A percentile compares a stretch with the other conserved stretches of the same genome.
Evolutionary conservation across 2,113 vertebrate species (phyloP).

Genomic region (Craseonycteris thonglongyai): DNA sequence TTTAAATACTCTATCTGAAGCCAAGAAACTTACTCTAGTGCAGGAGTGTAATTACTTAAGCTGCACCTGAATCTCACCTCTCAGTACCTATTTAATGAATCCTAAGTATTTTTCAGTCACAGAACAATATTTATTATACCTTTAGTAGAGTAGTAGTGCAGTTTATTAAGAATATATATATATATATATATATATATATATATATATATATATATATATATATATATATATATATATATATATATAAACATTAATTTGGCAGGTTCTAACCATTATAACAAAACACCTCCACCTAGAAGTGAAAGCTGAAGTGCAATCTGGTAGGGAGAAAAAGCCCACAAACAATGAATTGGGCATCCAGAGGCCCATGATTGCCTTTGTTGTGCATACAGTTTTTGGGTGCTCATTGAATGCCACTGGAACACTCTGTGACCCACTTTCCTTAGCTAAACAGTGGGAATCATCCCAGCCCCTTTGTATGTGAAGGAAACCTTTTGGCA

Average conservation of each 20-base stretch:
- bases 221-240: not conserved
- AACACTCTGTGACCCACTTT: conserved; percentile 1
- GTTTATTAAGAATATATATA: conserved; percentile 32
- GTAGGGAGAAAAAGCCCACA: not conserved
- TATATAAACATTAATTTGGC: not conserved
- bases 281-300: conserved; percentile 43
- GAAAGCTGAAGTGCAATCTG: not conserved
- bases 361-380: not conserved
- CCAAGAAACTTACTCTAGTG: conserved; percentile 58
- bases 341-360: not conserved
- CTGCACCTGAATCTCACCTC: conserved; percentile 9
- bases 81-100: conserved; percentile 53
- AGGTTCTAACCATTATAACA: conserved; percentile 20
- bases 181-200: not conserved
- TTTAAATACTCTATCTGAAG: no score
- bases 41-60: conserved; percentile 59
- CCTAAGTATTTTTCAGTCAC: conserved; percentile 51
- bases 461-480: not conserved
- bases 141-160: not conserved
- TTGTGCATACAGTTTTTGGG: not conserved
- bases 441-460: not conserved
- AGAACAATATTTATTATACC: conserved; percentile 22
- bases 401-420: not conserved
- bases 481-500: not conserved
- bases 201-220: not conserved